Conservation (phyloP, 2,113 vertebrate genomes). For the Myrmecophaga tridactyla region DNA sequence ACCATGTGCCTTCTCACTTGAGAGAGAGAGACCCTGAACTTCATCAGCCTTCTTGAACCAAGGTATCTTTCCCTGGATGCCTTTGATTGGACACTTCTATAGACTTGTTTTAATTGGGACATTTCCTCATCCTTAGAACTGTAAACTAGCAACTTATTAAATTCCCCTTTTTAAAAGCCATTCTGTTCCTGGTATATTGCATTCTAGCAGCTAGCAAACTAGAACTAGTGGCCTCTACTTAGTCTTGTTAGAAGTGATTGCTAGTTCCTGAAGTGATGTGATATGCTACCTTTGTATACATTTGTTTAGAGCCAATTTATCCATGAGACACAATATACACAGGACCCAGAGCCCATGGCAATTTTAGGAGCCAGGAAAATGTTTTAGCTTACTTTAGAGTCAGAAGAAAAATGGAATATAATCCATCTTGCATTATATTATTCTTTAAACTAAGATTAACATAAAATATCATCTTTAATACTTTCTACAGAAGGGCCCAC, state of each 20-base stretch:
- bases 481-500: background rate
- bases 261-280: conserved; percentile 48
- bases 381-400: conserved; percentile 23
- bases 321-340: background rate
- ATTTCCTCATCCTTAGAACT: too few relatives aligned
- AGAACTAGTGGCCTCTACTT: background rate
- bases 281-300: conserved; percentile 6
- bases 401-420: conserved; percentile 5
- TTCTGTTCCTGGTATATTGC: too few relatives aligned
- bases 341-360: background rate
- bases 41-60: too few relatives aligned
- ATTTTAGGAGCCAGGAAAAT: background rate
- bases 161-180: too few relatives aligned
- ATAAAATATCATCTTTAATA: background rate
- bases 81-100: too few relatives aligned
- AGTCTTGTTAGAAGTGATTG: conserved; percentile 56
- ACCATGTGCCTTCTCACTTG: too few relatives aligned
- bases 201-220: too few relatives aligned
- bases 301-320: background rate
- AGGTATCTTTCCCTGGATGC: too few relatives aligned
- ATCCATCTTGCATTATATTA: background rate
- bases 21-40: too few relatives aligned
- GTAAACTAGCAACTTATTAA: too few relatives aligned
- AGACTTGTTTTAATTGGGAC: too few relatives aligned
- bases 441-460: background rate